Evolutionary conservation across 2,888 invertebrate genomes (phyloP).

Genomic region (Heliconius erato): DNA sequence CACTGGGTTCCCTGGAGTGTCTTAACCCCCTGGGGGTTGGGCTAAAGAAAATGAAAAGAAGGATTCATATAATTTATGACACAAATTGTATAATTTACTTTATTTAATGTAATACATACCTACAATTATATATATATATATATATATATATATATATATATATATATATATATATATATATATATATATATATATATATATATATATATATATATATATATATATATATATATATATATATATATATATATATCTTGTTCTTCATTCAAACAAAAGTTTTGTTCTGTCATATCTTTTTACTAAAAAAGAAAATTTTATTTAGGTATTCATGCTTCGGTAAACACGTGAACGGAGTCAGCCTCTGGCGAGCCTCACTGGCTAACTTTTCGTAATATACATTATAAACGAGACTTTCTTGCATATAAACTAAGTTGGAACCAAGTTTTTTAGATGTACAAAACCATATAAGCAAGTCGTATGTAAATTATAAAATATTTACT

Average conservation of each 20-base stretch:
- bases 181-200: no score
- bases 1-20: no score
- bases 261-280: background rate
- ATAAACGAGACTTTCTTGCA: slow-evolving; percentile 28
- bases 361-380: slow-evolving; percentile 7
- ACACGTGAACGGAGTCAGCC: background rate
- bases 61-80: no score
- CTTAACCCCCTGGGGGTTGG: no score
- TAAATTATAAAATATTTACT: background rate
- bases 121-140: no score
- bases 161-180: no score
- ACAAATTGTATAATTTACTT: background rate
- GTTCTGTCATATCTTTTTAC: background rate
- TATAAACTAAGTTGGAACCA: slow-evolving; percentile 27
- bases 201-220: no score
- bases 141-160: no score
- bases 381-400: slow-evolving; percentile 3
- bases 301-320: background rate
- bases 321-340: background rate
- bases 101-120: background rate
- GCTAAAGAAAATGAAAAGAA: no score
- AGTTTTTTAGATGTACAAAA: background rate
- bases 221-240: no score
- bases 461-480: background rate
- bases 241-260: no score